A percentile compares a stretch with the other conserved stretches of the same genome.
These are phyloP conservation scores for Cyprinodon brontotheroides DNA, from an alignment of 2,113 vertebrate genomes.

Conservation along the genomic window DNA sequence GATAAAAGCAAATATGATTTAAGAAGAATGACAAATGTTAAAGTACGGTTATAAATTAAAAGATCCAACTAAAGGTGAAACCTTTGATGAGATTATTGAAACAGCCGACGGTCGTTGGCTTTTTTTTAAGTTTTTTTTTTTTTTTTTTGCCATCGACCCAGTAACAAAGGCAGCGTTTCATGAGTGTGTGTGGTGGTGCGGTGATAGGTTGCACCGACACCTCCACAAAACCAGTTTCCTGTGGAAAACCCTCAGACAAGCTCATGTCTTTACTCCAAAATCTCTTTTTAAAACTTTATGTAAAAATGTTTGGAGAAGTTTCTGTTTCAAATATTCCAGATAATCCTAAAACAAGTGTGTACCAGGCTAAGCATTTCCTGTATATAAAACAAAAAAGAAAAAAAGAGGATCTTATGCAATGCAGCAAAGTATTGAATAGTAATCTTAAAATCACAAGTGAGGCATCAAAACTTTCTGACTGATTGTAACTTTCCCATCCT, in stretches of 20 bases:
- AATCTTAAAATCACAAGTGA: neutral
- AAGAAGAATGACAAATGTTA: neutral
- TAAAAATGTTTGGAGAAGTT: neutral
- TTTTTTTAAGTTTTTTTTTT: no score
- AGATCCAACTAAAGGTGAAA: neutral
- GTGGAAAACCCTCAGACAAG: conserved; percentile 24
- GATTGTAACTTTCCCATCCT: neutral
- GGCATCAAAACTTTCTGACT: neutral
- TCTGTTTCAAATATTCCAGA: neutral
- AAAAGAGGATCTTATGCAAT: neutral
- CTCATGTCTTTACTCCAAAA: neutral
- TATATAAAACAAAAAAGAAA: neutral
- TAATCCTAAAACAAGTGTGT: neutral
- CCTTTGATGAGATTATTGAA: no score
- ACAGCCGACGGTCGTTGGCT: no score
- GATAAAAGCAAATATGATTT: neutral
- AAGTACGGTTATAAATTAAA: neutral
- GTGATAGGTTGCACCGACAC: conserved; percentile 9
- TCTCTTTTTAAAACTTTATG: neutral
- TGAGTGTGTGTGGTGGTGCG: neutral
- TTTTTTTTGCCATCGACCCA: no score
- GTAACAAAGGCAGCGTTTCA: no score
- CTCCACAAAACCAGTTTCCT: conserved; percentile 27
- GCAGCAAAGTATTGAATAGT: neutral
- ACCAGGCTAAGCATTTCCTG: neutral